Evolutionary conservation across 2,113 vertebrate genomes (phyloP).

Genomic region (Aspiorhynchus laticeps): DNA sequence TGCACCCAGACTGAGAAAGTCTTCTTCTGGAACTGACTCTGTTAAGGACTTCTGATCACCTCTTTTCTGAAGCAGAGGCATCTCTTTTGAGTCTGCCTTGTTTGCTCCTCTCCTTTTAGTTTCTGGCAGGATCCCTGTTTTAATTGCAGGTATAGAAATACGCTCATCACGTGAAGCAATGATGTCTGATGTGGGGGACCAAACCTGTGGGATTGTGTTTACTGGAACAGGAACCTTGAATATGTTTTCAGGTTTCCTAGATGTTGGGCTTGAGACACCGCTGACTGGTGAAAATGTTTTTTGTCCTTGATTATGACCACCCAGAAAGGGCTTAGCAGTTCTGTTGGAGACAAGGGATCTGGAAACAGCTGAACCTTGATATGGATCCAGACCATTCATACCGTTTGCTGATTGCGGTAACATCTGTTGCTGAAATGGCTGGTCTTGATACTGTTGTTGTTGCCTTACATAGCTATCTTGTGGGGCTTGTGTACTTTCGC

Average conservation of each 20-base stretch:
- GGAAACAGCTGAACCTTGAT: constrained; percentile 64
- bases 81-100: constrained; percentile 75
- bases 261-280: constrained; percentile 66
- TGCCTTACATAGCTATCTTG: constrained; percentile 66
- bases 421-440: constrained; percentile 55
- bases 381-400: constrained; percentile 75
- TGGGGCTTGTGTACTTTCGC: constrained; percentile 61
- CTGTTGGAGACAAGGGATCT: constrained; percentile 80
- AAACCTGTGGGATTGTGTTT: constrained; percentile 69
- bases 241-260: constrained; percentile 77
- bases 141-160: constrained; percentile 91
- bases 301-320: constrained; percentile 73
- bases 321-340: constrained; percentile 88
- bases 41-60: constrained; percentile 84
- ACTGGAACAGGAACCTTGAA: constrained; percentile 75
- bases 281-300: constrained; percentile 71
- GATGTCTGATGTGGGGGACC: constrained; percentile 83
- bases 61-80: constrained; percentile 57
- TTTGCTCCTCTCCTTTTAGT: constrained; percentile 81
- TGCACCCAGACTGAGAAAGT: constrained; percentile 95
- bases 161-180: constrained; percentile 95
- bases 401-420: constrained; percentile 58
- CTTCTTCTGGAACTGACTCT: constrained; percentile 89
- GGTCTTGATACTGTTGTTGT: constrained; percentile 59
- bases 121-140: constrained; percentile 87